phyloP scores from a whole-genome alignment of 2,113 vertebrate species.

The Chionodraco myersi region DNA sequence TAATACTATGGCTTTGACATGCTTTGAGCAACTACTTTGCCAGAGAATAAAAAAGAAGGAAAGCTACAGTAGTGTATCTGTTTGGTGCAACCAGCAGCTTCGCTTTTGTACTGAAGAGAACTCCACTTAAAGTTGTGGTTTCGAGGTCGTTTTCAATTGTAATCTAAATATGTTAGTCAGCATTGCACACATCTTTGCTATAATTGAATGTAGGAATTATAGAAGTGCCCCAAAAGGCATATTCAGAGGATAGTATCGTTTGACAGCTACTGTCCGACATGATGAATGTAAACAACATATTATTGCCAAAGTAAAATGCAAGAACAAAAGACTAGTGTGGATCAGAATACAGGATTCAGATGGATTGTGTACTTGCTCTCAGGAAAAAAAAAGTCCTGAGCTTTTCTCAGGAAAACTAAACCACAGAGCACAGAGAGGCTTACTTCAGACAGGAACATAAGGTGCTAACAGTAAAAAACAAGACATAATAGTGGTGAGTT shows the following conservation, averaged over 20 bases:
- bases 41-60: not conserved
- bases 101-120: no score
- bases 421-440: not conserved
- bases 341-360: conserved; percentile 3
- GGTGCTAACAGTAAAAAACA: conserved; percentile 9
- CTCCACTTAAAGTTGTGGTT: no score
- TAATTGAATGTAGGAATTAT: not conserved
- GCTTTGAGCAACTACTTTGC: not conserved
- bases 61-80: not conserved
- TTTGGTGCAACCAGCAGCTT: not conserved
- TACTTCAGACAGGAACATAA: conserved; percentile 13
- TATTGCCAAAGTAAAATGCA: not conserved
- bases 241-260: not conserved
- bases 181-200: not conserved
- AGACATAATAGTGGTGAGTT: not conserved
- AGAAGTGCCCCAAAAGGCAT: not conserved
- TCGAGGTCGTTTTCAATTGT: not conserved
- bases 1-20: not conserved
- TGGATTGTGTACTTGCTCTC: conserved; percentile 13
- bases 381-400: conserved; percentile 20
- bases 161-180: not conserved
- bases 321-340: not conserved
- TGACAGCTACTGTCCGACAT: not conserved
- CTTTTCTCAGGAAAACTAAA: conserved; percentile 8
- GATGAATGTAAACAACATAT: not conserved